A percentile compares a stretch with the other conserved stretches of the same genome.
Conservation (phyloP, 2,113 vertebrate genomes). For the Bufo gargarizans region DNA sequence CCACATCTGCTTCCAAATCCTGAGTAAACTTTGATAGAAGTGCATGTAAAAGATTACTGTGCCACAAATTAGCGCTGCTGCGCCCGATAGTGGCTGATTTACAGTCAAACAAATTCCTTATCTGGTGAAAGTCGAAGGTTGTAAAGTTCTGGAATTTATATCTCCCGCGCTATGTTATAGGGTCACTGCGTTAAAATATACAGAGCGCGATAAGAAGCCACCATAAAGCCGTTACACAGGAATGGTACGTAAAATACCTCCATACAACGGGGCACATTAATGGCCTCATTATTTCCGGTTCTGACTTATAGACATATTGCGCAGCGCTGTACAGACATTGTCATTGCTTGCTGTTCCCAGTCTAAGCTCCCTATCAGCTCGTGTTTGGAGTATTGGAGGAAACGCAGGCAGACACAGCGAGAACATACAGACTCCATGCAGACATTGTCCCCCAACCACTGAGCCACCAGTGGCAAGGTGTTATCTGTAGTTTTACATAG, state of each 20-base stretch:
- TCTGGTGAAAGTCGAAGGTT: conserved; percentile 23
- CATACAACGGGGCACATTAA: neutral
- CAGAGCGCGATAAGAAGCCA: neutral
- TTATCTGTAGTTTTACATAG: too few relatives aligned
- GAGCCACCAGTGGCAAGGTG: too few relatives aligned
- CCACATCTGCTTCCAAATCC: conserved; percentile 30
- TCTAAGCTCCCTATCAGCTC: too few relatives aligned
- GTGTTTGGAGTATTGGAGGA: too few relatives aligned
- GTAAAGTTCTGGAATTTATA: conserved; percentile 14
- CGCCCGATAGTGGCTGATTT: conserved; percentile 40
- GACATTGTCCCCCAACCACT: too few relatives aligned
- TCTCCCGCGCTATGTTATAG: neutral
- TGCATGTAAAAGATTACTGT: conserved; percentile 49
- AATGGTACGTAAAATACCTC: neutral
- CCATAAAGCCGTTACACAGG: neutral
- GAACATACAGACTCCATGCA: too few relatives aligned
- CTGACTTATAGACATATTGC: too few relatives aligned
- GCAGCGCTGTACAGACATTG: too few relatives aligned
- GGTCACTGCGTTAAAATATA: neutral
- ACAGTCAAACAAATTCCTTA: conserved; percentile 34
- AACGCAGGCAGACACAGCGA: too few relatives aligned
- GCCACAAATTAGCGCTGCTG: conserved; percentile 26
- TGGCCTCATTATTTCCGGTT: too few relatives aligned
- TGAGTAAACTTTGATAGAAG: conserved; percentile 48
- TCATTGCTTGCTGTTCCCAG: too few relatives aligned